These are phyloP conservation scores for Drosophila robusta DNA, from an alignment of 2,888 invertebrate species.

Conservation along the genomic window DNA sequence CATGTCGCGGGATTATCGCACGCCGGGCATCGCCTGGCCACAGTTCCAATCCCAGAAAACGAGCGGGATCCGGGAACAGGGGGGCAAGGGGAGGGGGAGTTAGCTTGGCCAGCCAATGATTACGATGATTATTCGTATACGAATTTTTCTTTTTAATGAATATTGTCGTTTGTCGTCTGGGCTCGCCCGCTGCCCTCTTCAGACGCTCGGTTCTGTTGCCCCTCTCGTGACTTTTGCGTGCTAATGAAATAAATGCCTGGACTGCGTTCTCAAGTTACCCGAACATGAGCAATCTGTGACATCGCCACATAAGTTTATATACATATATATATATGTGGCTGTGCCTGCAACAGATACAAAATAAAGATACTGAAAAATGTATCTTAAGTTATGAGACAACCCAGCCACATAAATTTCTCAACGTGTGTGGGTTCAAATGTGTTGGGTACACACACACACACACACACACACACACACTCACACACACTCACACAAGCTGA, in stretches of 20 bases:
- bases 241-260: conserved; percentile 81
- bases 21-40: conserved; percentile 60
- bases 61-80: neutral
- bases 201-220: conserved; percentile 14
- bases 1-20: conserved; percentile 76
- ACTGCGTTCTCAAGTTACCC: conserved; percentile 74
- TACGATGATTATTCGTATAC: conserved; percentile 61
- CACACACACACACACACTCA: neutral
- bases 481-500: conserved; percentile 5
- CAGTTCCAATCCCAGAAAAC: neutral
- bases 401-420: conserved; percentile 68
- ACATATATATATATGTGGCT: conserved; percentile 20
- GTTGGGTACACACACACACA: too few species aligned
- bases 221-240: conserved; percentile 56
- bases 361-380: conserved; percentile 46
- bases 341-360: conserved; percentile 28
- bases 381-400: conserved; percentile 64
- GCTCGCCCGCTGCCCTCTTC: neutral
- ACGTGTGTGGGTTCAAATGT: conserved; percentile 70
- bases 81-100: neutral
- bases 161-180: conserved; percentile 50
- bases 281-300: conserved; percentile 74
- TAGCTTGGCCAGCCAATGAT: conserved; percentile 47
- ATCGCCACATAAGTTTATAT: conserved; percentile 41
- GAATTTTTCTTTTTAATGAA: conserved; percentile 64